Evolutionary conservation across 2,888 invertebrate species (phyloP), one percentile per base, ranked within the genome.

Genomic region (Helobdella robusta): DNA sequence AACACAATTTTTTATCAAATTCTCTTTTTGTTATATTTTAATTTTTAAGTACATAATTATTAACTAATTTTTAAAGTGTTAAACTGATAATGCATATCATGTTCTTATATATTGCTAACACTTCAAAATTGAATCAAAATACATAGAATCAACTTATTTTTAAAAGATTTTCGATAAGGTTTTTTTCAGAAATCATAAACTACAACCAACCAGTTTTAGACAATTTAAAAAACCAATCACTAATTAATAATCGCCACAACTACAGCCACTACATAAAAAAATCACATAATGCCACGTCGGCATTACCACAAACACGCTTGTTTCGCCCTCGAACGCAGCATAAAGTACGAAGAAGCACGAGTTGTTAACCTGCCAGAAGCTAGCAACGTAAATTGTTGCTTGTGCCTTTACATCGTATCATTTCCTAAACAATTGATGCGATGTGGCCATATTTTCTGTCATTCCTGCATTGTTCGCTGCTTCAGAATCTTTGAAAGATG

Each of bases 371-470:
- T 25, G 1, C 44, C 20, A 18, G 15, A 2, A 28, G 25, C 40
- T 11, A 36, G n/a, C 11, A 35, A 48, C 34, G 18, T 62, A 1
- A 62, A 32, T 50, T 62, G 62, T 34, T 35, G 50, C 4, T 34
- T 62, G 15, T 62, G 62, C 34, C 62, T 62, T 18, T 62, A 62
- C 44, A 25, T 62, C 30, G 6, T 62, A 15, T 6, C 30, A 48
- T 23, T 32, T 5, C 62, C 62, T 6, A 62, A 61, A 46, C 20
- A n/a, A 6, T 30, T 62, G 15, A 23, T 20, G 3, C 50, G n/a
- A 20, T 62, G 62, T 20, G 48, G 62, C 18, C 62, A 62, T 34
- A 44, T 28, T 50, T 62, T 62, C 50, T 62, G 62, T 50, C 62
- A 48, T 15, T 48, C 62, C 2, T 62, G 62, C 32, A 62, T 62